phyloP scores from a whole-genome alignment of 2,113 vertebrate species.

The Centropristis striata region DNA sequence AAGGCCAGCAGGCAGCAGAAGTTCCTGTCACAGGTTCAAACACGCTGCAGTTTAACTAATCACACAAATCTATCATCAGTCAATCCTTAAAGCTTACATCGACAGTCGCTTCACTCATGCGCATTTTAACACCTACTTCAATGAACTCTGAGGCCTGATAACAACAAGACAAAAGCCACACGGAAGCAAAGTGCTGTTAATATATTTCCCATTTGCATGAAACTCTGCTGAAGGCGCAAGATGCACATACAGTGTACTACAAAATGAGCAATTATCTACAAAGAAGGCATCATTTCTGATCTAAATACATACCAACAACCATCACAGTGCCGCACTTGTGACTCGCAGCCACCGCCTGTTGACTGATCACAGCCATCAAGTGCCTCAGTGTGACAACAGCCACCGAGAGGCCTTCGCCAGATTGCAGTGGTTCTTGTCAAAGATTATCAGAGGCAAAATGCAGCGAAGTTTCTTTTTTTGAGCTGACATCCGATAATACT shows the following conservation, averaged over 20 bases:
- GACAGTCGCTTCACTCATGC: neutral
- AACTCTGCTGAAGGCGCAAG: neutral
- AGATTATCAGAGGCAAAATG: constrained; percentile 10
- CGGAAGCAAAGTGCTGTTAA: neutral
- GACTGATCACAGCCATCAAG: constrained; percentile 47
- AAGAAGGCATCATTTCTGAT: constrained; percentile 28
- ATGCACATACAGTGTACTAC: neutral
- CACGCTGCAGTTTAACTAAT: neutral
- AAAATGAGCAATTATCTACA: constrained; percentile 42
- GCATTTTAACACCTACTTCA: neutral
- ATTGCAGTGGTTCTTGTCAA: constrained; percentile 43
- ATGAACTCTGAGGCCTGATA: neutral
- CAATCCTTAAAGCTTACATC: neutral
- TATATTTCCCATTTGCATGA: neutral
- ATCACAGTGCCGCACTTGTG: constrained; percentile 17
- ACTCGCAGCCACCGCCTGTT: constrained; percentile 37
- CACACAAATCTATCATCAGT: constrained; percentile 4
- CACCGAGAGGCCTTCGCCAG: constrained; percentile 34
- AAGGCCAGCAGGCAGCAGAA: neutral
- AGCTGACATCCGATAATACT: neutral
- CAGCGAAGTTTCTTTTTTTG: neutral
- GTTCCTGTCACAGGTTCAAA: constrained; percentile 10
- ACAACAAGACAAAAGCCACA: neutral
- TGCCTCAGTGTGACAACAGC: constrained; percentile 44
- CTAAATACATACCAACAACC: constrained; percentile 45